Evolutionary conservation across 2,113 vertebrate genomes (phyloP).

Genomic region (Syngnathus floridae): DNA sequence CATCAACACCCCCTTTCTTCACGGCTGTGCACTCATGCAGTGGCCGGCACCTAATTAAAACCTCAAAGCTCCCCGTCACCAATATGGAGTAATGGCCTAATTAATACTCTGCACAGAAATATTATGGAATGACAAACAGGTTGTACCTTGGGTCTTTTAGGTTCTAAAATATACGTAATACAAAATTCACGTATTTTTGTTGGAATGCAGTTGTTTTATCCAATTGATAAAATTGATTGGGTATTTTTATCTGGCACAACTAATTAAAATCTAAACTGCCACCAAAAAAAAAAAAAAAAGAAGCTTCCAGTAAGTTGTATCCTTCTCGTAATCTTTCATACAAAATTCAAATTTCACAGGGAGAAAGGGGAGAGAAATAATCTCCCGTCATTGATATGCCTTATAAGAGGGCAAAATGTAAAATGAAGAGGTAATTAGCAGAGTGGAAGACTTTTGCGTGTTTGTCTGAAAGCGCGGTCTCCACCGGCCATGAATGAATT

Average conservation of each 20-base stretch:
- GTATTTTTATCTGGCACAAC: neutral
- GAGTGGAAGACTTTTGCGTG: slow-evolving; percentile 68
- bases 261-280: neutral
- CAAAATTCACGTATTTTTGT: slow-evolving; percentile 36
- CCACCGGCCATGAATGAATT: slow-evolving; percentile 75
- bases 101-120: slow-evolving; percentile 72
- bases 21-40: slow-evolving; percentile 73
- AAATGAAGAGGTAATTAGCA: slow-evolving; percentile 79
- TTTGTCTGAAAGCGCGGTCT: slow-evolving; percentile 69
- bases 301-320: slow-evolving; percentile 34
- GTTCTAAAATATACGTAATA: slow-evolving; percentile 29
- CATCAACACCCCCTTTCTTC: slow-evolving; percentile 58
- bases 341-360: slow-evolving; percentile 80
- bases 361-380: slow-evolving; percentile 69
- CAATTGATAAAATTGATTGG: neutral
- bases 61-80: slow-evolving; percentile 76
- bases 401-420: slow-evolving; percentile 67
- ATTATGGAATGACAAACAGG: slow-evolving; percentile 71
- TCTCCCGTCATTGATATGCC: slow-evolving; percentile 69
- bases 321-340: slow-evolving; percentile 65
- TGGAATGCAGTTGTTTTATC: neutral
- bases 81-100: slow-evolving; percentile 76
- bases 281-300: neutral
- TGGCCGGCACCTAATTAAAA: slow-evolving; percentile 77
- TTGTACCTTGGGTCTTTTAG: slow-evolving; percentile 63